phyloP scores from a whole-genome alignment of 2,797 vertebrate species.

The Lacerta bilineata region DNA sequence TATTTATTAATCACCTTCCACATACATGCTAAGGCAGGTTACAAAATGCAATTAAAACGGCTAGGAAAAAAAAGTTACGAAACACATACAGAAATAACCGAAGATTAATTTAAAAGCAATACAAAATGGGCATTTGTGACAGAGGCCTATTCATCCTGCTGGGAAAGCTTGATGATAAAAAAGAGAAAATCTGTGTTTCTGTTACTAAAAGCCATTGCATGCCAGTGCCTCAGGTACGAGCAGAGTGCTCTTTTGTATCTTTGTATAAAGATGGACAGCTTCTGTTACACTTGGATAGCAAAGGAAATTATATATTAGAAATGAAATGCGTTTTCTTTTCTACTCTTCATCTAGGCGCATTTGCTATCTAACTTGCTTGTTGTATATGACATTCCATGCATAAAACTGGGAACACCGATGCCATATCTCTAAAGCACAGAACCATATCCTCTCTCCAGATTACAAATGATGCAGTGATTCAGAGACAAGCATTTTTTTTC shows the following conservation, averaged over 20 bases:
- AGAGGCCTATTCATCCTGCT: background rate
- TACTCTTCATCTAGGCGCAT: constrained; percentile 16
- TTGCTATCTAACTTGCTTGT: background rate
- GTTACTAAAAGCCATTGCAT: background rate
- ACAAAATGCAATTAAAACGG: too few relatives aligned
- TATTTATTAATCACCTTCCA: too few relatives aligned
- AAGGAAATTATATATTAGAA: constrained; percentile 28
- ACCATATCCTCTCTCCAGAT: constrained; percentile 4
- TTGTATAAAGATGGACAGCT: background rate
- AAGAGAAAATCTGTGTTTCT: background rate
- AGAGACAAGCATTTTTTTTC: constrained; percentile 10
- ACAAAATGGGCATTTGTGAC: too few relatives aligned
- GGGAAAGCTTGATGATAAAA: constrained; percentile 1
- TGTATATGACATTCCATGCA: constrained; percentile 24
- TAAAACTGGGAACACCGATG: constrained; percentile 24
- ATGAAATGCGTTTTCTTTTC: constrained; percentile 19
- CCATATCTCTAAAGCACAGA: constrained; percentile 13
- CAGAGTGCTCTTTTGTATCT: constrained; percentile 10
- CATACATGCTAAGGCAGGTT: too few relatives aligned
- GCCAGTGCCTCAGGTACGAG: background rate
- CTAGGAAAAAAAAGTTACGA: too few relatives aligned
- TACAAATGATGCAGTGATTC: constrained; percentile 21
- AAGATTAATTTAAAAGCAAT: too few relatives aligned
- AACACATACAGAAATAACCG: too few relatives aligned
- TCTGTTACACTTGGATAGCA: constrained; percentile 21